phyloP scores from a whole-genome alignment of 2,888 invertebrate species.

The Stenurella melanura region DNA sequence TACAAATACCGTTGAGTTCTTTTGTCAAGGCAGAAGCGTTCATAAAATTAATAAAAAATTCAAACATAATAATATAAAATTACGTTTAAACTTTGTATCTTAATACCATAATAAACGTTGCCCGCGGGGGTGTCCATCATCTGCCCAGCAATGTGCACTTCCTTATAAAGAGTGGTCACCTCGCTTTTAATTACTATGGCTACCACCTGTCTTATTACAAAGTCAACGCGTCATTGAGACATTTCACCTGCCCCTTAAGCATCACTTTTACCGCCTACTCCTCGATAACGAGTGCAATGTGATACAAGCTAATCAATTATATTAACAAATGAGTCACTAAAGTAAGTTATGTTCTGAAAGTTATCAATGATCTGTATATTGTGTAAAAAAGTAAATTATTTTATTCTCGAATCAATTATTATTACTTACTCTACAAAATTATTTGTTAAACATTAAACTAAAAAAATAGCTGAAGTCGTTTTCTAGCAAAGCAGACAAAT shows the following conservation, averaged over 20 bases:
- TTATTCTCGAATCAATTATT: too few relatives aligned
- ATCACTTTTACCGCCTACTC: constrained; percentile 30
- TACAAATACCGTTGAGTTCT: constrained; percentile 7
- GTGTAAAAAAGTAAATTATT: too few relatives aligned
- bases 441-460: too few relatives aligned
- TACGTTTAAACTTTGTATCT: constrained; percentile 43
- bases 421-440: too few relatives aligned
- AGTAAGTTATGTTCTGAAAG: not conserved
- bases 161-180: constrained; percentile 69
- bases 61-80: constrained; percentile 21
- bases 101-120: constrained; percentile 49
- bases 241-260: constrained; percentile 60
- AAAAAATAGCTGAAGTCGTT: too few relatives aligned
- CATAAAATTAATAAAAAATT: constrained; percentile 16
- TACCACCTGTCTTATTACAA: constrained; percentile 68
- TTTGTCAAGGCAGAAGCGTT: not conserved
- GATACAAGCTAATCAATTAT: not conserved
- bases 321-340: constrained; percentile 3
- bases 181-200: constrained; percentile 67
- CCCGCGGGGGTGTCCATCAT: constrained; percentile 70
- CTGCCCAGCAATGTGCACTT: constrained; percentile 70
- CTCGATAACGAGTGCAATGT: constrained; percentile 4
- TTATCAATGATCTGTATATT: too few relatives aligned
- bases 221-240: constrained; percentile 66
- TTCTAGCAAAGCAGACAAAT: too few relatives aligned